Evolutionary conservation across 2,888 invertebrate species (phyloP).

Genomic region (Lasioglossum lativentre): DNA sequence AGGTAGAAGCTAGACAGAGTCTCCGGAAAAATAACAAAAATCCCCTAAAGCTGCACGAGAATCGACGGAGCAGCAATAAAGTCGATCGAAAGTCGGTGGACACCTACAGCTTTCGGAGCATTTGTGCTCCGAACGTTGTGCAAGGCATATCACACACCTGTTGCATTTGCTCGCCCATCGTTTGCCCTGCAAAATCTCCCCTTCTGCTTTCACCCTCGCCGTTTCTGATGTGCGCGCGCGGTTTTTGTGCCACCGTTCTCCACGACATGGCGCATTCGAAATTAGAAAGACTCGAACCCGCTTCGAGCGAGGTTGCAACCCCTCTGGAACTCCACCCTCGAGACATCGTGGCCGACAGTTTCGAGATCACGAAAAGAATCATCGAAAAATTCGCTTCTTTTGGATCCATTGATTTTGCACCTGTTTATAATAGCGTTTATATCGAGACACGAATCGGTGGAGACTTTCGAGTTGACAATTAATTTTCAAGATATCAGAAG

Average conservation of each 20-base stretch:
- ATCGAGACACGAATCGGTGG: neutral
- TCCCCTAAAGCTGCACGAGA: neutral
- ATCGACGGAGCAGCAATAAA: constrained; percentile 15
- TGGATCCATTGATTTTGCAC: neutral
- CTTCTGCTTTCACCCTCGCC: constrained; percentile 25
- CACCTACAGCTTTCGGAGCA: constrained; percentile 49
- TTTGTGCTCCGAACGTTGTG: constrained; percentile 50
- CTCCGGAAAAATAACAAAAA: constrained; percentile 1
- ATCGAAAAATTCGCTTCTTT: neutral
- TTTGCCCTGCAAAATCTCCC: constrained; percentile 66
- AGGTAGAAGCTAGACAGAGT: neutral
- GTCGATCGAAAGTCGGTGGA: constrained; percentile 16
- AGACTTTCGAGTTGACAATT: neutral
- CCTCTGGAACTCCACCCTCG: neutral
- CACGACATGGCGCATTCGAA: constrained; percentile 56
- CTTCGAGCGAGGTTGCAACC: constrained; percentile 6
- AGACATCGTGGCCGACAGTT: neutral
- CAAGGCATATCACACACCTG: constrained; percentile 69
- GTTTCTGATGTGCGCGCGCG: constrained; percentile 44
- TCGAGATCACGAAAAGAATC: neutral
- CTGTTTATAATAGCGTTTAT: neutral
- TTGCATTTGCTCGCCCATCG: constrained; percentile 66
- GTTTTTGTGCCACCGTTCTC: constrained; percentile 30
- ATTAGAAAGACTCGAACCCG: constrained; percentile 24
- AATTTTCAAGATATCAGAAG: neutral